Conservation (phyloP, 2,888 invertebrate genomes). For the Synergus umbraculus region DNA sequence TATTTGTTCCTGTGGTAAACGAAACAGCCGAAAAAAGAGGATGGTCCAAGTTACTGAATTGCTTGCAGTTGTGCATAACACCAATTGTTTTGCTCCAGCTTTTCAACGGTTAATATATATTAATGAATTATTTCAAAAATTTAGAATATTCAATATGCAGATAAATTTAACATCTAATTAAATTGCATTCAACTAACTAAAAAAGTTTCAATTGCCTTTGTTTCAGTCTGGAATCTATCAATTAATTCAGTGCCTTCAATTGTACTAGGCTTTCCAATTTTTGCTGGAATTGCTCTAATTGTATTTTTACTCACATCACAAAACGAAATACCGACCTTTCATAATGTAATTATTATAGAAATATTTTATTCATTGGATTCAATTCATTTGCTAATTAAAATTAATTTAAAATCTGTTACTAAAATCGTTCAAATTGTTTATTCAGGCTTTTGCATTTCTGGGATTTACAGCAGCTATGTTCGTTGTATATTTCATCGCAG, state of each 20-base stretch:
- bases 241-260: constrained; percentile 65
- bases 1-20: constrained; percentile 81
- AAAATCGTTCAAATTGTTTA: constrained; percentile 43
- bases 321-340: constrained; percentile 67
- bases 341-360: constrained; percentile 63
- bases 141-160: background rate
- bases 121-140: background rate
- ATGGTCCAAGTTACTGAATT: constrained; percentile 81
- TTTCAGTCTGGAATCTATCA: constrained; percentile 61
- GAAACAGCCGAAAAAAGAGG: constrained; percentile 77
- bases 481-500: constrained; percentile 81
- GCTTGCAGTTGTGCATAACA: constrained; percentile 78
- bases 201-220: background rate
- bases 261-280: constrained; percentile 57
- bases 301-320: constrained; percentile 66
- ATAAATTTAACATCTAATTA: background rate
- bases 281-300: constrained; percentile 57
- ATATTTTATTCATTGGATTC: background rate
- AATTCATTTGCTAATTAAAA: too few species aligned
- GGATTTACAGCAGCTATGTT: constrained; percentile 81
- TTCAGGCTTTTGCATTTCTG: constrained; percentile 78
- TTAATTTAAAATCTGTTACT: background rate
- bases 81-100: constrained; percentile 76
- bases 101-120: constrained; percentile 64
- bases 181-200: background rate